These are phyloP conservation scores for Congeria kusceri DNA, from an alignment of 2,888 invertebrate genomes.

Conservation along the genomic window DNA sequence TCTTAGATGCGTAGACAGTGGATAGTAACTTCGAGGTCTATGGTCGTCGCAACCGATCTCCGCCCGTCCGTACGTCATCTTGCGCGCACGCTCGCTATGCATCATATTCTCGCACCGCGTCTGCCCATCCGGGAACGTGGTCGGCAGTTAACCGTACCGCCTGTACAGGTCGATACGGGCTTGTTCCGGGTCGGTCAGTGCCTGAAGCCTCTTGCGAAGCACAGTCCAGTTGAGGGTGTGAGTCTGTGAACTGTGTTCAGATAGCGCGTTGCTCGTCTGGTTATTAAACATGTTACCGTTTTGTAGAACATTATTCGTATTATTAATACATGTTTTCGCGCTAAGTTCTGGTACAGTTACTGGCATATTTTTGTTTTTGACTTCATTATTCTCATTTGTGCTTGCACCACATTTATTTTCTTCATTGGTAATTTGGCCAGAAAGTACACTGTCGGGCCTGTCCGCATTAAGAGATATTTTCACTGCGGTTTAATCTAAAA, in stretches of 20 bases:
- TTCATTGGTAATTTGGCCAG: slow-evolving; percentile 14
- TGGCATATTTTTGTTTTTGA: slow-evolving; percentile 9
- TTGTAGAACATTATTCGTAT: slow-evolving; percentile 54
- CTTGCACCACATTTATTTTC: slow-evolving; percentile 21
- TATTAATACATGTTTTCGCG: slow-evolving; percentile 20
- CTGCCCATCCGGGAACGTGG: slow-evolving; percentile 63
- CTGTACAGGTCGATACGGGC: slow-evolving; percentile 74
- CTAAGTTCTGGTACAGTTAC: slow-evolving; percentile 20
- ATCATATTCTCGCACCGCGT: slow-evolving; percentile 73
- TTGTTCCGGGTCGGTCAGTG: slow-evolving; percentile 68
- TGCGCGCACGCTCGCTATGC: slow-evolving; percentile 69
- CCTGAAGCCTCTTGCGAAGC: slow-evolving; percentile 68
- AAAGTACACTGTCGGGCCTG: slow-evolving; percentile 42
- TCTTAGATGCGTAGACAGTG: no score
- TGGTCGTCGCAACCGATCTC: no score
- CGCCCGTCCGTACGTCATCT: no score
- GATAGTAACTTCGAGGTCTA: no score
- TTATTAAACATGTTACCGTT: slow-evolving; percentile 72
- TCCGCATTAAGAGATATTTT: slow-evolving; percentile 47
- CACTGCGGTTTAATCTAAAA: slow-evolving; percentile 61
- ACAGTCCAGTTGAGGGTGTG: slow-evolving; percentile 70
- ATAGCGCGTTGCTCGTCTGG: slow-evolving; percentile 66
- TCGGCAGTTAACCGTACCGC: slow-evolving; percentile 75
- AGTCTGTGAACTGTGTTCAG: slow-evolving; percentile 64
- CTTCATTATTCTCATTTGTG: not conserved